Evolutionary conservation across 2,797 vertebrate genomes (phyloP), one percentile per base, ranked within the genome.

Genomic region (Perodicticus potto): DNA sequence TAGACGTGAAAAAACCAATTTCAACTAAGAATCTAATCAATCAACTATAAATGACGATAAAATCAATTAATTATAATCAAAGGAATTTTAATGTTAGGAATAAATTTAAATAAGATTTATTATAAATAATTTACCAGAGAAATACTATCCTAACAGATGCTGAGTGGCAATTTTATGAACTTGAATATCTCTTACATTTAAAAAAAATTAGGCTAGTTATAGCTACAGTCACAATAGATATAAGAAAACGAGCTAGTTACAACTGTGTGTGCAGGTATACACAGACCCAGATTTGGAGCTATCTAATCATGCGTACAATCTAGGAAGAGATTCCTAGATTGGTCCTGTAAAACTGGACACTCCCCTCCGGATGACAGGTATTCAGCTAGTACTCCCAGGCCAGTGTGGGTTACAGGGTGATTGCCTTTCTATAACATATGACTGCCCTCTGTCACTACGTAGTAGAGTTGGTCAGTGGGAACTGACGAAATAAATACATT

Each of bases 111-210:
- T 61, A 27, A 2, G n/a, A 22, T 78, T 84, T 72, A 61, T 1
- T 77, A n/a, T 63, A 63, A 81, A 67, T 65, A 86, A 89, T 59
- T 83, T 86, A 72, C 65, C 89, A 88, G 14, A 85, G 22, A 95
- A 74, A 65, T 37, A 69, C n/a, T 90, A 63, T 86, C 63, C 53
- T 93, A 94, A 96, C 40, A 91, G 7, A 90, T 69, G 14, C 4
- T 55, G 34, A 96, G 85, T 93, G 22, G 16, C 19, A 80, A 87
- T 49, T 57, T 85, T 19, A 45, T 53, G 57, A 84, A 85, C 43
- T 32, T 34, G 32, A 77, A 70, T 13, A n/a, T 76, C 8, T 80
- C 93, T 93, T 74, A 23, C 22, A 34, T 12, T 80, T 20, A 57
- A 63, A 63, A 72, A 74, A 37, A 40, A 9, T 59, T 89, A 59